Evolutionary conservation across 1,140 invertebrate genomes (phyloP).

Genomic region (Popillia japonica): DNA sequence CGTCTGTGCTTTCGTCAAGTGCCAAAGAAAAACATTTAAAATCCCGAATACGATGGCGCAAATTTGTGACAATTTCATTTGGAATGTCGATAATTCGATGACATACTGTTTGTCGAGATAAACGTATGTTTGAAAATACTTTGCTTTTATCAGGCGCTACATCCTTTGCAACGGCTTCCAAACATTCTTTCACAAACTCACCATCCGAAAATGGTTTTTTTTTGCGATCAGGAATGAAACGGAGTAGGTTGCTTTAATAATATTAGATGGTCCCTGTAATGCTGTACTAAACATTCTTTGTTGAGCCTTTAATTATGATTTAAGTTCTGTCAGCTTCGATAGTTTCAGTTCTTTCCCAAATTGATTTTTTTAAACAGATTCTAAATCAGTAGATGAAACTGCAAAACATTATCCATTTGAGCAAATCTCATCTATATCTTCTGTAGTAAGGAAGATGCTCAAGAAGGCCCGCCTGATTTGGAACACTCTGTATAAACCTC

Average conservation of each 20-base stretch:
- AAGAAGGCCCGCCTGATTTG: no score
- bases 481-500: no score
- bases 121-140: constrained; percentile 42
- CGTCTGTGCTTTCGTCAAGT: constrained; percentile 56
- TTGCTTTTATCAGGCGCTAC: constrained; percentile 52
- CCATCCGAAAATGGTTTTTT: constrained; percentile 55
- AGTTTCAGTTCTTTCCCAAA: no score
- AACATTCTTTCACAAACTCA: constrained; percentile 54
- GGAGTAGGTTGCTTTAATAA: constrained; percentile 48
- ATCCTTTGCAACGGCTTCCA: constrained; percentile 50
- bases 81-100: constrained; percentile 51
- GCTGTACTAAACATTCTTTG: no score
- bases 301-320: no score
- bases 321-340: no score
- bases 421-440: no score
- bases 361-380: no score
- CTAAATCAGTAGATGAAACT: no score
- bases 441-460: no score
- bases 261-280: no score
- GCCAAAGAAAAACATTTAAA: constrained; percentile 56
- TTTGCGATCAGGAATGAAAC: constrained; percentile 51
- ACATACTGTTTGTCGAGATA: constrained; percentile 50
- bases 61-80: constrained; percentile 45
- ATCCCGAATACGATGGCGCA: constrained; percentile 47
- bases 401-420: no score